Percentiles rank a stretch among this genome's conserved stretches.
These are phyloP conservation scores for Pelochelys cantorii DNA, from an alignment of 2,797 vertebrate genomes.

Conservation along the genomic window DNA sequence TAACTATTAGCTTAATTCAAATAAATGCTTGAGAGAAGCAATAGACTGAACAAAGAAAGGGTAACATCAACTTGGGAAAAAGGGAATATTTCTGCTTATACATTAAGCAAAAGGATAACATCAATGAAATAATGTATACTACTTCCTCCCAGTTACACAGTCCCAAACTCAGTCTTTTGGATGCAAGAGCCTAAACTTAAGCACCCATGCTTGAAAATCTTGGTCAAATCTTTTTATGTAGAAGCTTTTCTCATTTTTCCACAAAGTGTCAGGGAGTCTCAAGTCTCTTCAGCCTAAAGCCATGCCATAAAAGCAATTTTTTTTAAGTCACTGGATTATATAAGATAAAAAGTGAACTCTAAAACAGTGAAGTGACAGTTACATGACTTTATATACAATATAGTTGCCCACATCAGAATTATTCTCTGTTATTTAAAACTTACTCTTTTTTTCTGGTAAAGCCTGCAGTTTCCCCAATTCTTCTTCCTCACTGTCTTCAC, in stretches of 20 bases:
- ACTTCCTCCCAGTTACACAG: not conserved
- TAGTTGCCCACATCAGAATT: not conserved
- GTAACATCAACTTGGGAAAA: not conserved
- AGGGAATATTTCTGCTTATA: not conserved
- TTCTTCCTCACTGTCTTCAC: slow-evolving; percentile 94
- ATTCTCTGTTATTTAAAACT: not conserved
- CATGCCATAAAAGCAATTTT: not conserved
- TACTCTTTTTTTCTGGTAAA: slow-evolving; percentile 82
- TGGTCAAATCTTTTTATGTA: not conserved
- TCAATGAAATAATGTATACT: not conserved
- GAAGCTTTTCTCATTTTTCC: not conserved
- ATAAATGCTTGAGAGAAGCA: not conserved
- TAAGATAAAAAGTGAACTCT: not conserved
- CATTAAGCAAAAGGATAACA: not conserved
- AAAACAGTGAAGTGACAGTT: not conserved
- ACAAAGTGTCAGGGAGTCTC: not conserved
- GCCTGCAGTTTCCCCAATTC: slow-evolving; percentile 78
- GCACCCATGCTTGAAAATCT: not conserved
- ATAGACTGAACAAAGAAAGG: not conserved
- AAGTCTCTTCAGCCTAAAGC: not conserved
- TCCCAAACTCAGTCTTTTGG: not conserved
- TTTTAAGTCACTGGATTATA: not conserved
- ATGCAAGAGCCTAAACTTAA: not conserved
- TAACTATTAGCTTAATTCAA: not conserved
- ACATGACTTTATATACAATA: not conserved